A percentile compares a stretch with the other conserved stretches of the same genome.
These are phyloP conservation scores for Acronicta aceris DNA, from an alignment of 2,888 invertebrate genomes.

Conservation along the genomic window DNA sequence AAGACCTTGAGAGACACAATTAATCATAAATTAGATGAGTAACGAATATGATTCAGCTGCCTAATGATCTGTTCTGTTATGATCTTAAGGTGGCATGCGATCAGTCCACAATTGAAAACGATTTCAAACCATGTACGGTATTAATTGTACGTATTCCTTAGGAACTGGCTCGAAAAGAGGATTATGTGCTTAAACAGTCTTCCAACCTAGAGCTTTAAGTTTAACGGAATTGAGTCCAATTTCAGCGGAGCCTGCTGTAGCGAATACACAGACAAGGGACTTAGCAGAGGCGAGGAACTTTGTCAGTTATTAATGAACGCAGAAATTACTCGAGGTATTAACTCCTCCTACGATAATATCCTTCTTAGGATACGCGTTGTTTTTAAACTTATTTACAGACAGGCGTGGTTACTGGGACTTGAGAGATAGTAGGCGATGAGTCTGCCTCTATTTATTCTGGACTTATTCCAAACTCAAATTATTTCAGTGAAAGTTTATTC, in stretches of 20 bases:
- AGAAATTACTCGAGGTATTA: constrained; percentile 72
- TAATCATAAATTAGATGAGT: constrained; percentile 12
- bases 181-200: constrained; percentile 52
- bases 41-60: constrained; percentile 1
- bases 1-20: background rate
- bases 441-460: background rate
- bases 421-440: constrained; percentile 7
- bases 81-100: constrained; percentile 47
- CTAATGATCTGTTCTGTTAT: constrained; percentile 41
- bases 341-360: constrained; percentile 67
- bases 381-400: constrained; percentile 19
- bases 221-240: constrained; percentile 62
- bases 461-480: no score
- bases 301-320: constrained; percentile 79
- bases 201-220: constrained; percentile 54
- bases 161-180: constrained; percentile 53
- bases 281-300: constrained; percentile 69
- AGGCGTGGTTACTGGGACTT: background rate
- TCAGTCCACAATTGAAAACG: constrained; percentile 56
- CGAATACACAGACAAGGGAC: constrained; percentile 62
- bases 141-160: constrained; percentile 64
- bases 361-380: constrained; percentile 59
- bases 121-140: constrained; percentile 59
- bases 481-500: constrained; percentile 4
- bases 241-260: constrained; percentile 45